phyloP scores from a whole-genome alignment of 1,140 invertebrate genomes.

The Latrodectus geometricus region DNA sequence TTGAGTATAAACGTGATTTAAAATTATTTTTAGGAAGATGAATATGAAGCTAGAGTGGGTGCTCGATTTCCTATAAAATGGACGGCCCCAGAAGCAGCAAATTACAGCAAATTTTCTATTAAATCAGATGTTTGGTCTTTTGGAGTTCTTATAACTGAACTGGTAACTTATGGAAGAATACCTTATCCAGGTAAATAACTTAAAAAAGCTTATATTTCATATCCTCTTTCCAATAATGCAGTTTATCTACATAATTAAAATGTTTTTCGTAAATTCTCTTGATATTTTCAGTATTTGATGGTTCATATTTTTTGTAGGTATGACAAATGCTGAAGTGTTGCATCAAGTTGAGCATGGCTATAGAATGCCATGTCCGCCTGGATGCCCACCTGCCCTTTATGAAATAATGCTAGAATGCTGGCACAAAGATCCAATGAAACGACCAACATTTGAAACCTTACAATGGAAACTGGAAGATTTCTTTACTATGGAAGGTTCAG shows the following conservation, averaged over 20 bases:
- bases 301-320: conserved; percentile 76
- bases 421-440: conserved; percentile 97
- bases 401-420: conserved; percentile 99
- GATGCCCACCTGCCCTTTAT: conserved; percentile 91
- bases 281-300: not conserved
- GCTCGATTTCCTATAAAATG: conserved; percentile 97
- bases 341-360: conserved; percentile 99
- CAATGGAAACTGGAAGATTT: conserved; percentile 99
- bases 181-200: conserved; percentile 82
- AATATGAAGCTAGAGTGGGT: conserved; percentile 97
- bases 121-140: conserved; percentile 99
- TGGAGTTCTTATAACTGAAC: conserved; percentile 97
- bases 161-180: conserved; percentile 96
- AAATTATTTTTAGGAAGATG: conserved; percentile 87
- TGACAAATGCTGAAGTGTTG: conserved; percentile 99
- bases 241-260: too few relatives aligned
- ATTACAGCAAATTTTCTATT: conserved; percentile 99
- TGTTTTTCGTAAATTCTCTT: not conserved
- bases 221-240: too few relatives aligned
- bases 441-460: conserved; percentile 98
- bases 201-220: too few relatives aligned
- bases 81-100: conserved; percentile 98
- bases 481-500: conserved; percentile 97
- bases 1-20: too few relatives aligned
- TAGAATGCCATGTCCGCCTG: conserved; percentile 96